A percentile compares a stretch with the other conserved stretches of the same genome.
phyloP scores from a whole-genome alignment of 2,797 vertebrate genomes.

The Galaxias olidus region DNA sequence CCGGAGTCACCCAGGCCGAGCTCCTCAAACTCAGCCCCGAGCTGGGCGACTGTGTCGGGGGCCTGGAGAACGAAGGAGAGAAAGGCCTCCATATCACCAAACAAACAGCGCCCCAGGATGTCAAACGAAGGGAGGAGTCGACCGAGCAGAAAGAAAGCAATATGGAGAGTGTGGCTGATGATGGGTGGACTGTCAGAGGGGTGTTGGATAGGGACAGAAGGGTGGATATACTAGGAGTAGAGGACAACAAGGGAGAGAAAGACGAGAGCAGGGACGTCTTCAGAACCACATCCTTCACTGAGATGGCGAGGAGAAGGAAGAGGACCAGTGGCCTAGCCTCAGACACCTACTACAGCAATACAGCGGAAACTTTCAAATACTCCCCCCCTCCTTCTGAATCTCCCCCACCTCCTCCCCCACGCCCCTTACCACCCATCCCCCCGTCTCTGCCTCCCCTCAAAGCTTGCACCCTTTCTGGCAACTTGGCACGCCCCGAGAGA shows the following conservation, averaged over 20 bases:
- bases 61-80: conserved; percentile 62
- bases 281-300: conserved; percentile 87
- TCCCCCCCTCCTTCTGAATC: conserved; percentile 56
- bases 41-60: conserved; percentile 74
- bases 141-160: conserved; percentile 41
- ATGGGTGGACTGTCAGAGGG: conserved; percentile 45
- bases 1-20: conserved; percentile 80
- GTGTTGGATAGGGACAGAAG: conserved; percentile 45
- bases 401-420: conserved; percentile 78
- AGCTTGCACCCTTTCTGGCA: conserved; percentile 71
- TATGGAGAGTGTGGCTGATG: conserved; percentile 17
- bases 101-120: conserved; percentile 36
- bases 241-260: conserved; percentile 43
- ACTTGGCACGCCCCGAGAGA: conserved; percentile 78
- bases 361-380: conserved; percentile 59
- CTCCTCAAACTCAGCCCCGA: conserved; percentile 81
- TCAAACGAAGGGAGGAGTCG: conserved; percentile 36
- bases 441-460: conserved; percentile 58
- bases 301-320: conserved; percentile 85
- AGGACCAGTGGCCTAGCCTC: conserved; percentile 55
- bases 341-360: conserved; percentile 69
- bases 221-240: conserved; percentile 23
- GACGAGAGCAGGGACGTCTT: conserved; percentile 52
- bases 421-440: conserved; percentile 73
- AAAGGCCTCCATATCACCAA: conserved; percentile 31